A percentile compares a stretch with the other conserved stretches of the same genome.
These are phyloP conservation scores for Melinopterus prodromus DNA, from an alignment of 2,888 invertebrate species.

Conservation along the genomic window DNA sequence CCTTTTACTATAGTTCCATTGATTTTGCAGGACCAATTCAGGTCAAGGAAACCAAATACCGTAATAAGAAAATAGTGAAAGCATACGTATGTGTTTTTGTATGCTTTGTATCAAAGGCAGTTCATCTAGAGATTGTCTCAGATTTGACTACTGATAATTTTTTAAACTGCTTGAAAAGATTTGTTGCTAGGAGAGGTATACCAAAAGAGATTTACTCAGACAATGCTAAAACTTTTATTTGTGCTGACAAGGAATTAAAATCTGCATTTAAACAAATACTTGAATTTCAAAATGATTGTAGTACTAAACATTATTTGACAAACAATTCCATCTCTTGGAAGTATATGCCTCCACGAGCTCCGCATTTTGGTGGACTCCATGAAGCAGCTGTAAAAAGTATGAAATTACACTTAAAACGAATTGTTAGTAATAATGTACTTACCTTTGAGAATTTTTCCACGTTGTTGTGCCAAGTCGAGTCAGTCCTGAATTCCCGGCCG, in stretches of 20 bases:
- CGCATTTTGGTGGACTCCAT: slow-evolving; percentile 35
- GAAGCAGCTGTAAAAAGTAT: slow-evolving; percentile 27
- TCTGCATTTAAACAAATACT: slow-evolving; percentile 21
- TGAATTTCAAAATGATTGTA: slow-evolving; percentile 20
- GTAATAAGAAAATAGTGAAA: slow-evolving; percentile 37
- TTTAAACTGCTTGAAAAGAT: slow-evolving; percentile 38
- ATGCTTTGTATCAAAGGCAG: slow-evolving; percentile 41
- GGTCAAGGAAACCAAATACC: slow-evolving; percentile 38
- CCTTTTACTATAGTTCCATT: slow-evolving; percentile 39
- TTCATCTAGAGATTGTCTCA: slow-evolving; percentile 42
- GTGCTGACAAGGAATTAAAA: slow-evolving; percentile 29
- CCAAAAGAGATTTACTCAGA: slow-evolving; percentile 38
- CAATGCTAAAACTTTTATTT: slow-evolving; percentile 43
- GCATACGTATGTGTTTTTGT: slow-evolving; percentile 42
- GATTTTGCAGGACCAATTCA: slow-evolving; percentile 44
- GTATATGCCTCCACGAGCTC: slow-evolving; percentile 31
- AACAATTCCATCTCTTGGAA: slow-evolving; percentile 29
- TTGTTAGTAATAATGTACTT: background rate
- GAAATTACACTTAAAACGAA: slow-evolving; percentile 14
- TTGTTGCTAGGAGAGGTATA: slow-evolving; percentile 40
- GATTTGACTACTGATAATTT: slow-evolving; percentile 41
- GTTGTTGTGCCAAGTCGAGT: slow-evolving; percentile 11
- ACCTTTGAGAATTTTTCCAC: slow-evolving; percentile 22
- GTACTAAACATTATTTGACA: background rate
- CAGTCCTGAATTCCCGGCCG: slow-evolving; percentile 9